Evolutionary conservation across 2,113 vertebrate genomes (phyloP).

Genomic region (Baryphthengus martii): DNA sequence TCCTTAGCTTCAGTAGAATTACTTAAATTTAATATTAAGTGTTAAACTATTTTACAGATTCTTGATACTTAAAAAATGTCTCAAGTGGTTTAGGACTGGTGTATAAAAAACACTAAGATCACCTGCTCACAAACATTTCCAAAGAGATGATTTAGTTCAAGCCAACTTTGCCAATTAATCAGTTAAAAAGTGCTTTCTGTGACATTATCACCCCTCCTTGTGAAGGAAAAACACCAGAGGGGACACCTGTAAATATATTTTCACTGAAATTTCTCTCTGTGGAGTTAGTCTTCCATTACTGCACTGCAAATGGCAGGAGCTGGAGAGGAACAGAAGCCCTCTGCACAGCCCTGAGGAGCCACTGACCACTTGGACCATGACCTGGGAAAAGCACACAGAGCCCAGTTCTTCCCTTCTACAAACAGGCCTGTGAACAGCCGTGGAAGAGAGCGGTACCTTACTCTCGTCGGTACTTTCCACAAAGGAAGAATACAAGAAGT

Average conservation of each 20-base stretch:
- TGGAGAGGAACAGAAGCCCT: background rate
- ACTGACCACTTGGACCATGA: accelerated
- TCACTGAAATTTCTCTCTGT: background rate
- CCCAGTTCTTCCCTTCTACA: background rate
- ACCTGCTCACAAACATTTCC: background rate
- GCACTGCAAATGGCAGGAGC: background rate
- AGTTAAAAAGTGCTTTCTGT: background rate
- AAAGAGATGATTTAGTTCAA: background rate
- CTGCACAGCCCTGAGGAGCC: background rate
- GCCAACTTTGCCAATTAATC: background rate
- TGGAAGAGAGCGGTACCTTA: background rate
- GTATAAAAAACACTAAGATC: background rate
- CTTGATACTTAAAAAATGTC: background rate
- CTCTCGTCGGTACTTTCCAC: background rate
- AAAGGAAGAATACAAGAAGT: background rate
- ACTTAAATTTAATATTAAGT: background rate
- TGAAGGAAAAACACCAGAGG: background rate
- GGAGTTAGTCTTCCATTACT: background rate
- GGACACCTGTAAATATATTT: accelerated
- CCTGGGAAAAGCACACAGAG: background rate
- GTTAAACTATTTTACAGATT: background rate
- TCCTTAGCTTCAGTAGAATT: background rate
- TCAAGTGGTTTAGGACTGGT: background rate
- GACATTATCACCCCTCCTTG: background rate
- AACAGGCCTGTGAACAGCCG: accelerated